Percentiles rank a stretch among this genome's conserved stretches.
Conservation (phyloP, 2,113 vertebrate genomes). For the Pangasianodon hypophthalmus region DNA sequence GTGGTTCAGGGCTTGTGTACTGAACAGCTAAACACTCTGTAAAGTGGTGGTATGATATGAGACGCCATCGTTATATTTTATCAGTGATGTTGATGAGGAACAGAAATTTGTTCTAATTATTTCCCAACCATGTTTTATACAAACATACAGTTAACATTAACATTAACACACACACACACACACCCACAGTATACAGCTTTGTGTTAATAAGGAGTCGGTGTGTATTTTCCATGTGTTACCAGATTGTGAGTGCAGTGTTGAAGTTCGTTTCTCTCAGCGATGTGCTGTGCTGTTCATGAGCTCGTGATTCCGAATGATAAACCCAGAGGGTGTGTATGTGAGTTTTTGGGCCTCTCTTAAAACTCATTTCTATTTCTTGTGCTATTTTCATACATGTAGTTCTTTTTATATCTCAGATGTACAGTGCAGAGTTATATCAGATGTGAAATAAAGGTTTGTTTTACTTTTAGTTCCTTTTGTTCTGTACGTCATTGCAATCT, state of each 20-base stretch:
- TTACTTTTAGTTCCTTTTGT: constrained; percentile 56
- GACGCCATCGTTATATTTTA: constrained; percentile 29
- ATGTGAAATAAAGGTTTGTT: constrained; percentile 64
- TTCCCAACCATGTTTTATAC: neutral
- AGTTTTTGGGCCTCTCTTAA: constrained; percentile 50
- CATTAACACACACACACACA: constrained; percentile 4
- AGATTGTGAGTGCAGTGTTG: constrained; percentile 61
- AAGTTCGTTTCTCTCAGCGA: constrained; percentile 57
- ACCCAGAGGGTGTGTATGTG: constrained; percentile 53
- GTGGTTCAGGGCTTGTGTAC: neutral
- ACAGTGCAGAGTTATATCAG: constrained; percentile 58
- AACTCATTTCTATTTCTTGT: constrained; percentile 55
- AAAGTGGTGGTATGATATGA: neutral
- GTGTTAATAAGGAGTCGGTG: constrained; percentile 58
- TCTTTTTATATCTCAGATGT: constrained; percentile 65
- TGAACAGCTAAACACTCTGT: neutral
- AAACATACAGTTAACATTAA: neutral
- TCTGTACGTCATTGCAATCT: constrained; percentile 37
- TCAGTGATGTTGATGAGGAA: constrained; percentile 20
- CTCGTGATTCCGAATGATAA: constrained; percentile 54
- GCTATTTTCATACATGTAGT: constrained; percentile 64
- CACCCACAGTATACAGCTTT: constrained; percentile 51
- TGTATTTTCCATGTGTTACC: constrained; percentile 60
- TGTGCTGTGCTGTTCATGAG: constrained; percentile 58
- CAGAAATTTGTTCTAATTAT: neutral